Conservation (phyloP, 23 tunicate species). For the Clavelina lepadiformis region DNA sequence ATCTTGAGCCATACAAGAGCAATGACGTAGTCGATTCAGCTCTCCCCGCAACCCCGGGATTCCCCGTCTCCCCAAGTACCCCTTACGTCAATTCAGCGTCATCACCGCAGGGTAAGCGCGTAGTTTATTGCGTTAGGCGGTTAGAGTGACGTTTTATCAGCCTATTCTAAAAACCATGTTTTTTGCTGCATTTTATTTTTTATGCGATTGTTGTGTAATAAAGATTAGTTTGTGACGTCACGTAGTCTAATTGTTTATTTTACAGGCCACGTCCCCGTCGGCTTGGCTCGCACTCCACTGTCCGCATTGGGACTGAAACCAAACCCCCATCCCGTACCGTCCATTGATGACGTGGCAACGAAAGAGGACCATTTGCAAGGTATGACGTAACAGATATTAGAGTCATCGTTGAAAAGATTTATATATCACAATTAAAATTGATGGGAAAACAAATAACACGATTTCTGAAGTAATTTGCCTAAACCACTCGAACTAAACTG, state of each 20-base stretch:
- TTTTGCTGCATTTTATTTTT: no score
- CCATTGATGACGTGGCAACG: constrained; percentile 8
- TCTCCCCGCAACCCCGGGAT: constrained; percentile 46
- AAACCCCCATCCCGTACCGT: constrained; percentile 22
- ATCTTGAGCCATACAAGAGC: constrained; percentile 29
- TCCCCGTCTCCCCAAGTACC: constrained; percentile 55
- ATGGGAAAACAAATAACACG: background rate
- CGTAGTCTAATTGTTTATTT: background rate
- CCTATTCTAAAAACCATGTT: no score
- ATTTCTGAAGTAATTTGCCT: background rate
- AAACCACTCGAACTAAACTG: no score
- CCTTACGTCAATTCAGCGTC: constrained; percentile 54
- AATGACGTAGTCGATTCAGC: constrained; percentile 10
- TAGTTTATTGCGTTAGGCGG: no score
- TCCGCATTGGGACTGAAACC: constrained; percentile 65
- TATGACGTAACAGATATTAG: no score
- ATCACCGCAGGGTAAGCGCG: constrained; percentile 7
- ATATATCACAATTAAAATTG: background rate
- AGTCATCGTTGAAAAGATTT: background rate
- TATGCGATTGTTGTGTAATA: no score
- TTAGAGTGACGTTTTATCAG: no score
- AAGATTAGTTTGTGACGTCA: no score
- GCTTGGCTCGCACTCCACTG: constrained; percentile 55
- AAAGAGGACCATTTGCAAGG: no score
- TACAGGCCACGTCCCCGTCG: constrained; percentile 53